Evolutionary conservation across 2,797 vertebrate genomes (phyloP).

Genomic region (Phoxinus dragarum): DNA sequence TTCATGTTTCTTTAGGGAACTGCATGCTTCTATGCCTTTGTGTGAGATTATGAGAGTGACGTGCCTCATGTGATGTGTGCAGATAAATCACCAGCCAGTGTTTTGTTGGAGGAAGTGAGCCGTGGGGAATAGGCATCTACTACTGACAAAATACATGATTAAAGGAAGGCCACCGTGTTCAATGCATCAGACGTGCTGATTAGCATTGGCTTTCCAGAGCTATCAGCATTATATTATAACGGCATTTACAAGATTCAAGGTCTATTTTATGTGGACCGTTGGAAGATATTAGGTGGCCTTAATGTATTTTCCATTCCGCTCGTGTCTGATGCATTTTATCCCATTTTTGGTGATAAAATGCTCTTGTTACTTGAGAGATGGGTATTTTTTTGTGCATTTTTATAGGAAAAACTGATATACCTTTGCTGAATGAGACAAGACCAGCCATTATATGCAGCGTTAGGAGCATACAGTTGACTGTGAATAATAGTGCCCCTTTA

Average conservation of each 20-base stretch:
- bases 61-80: slow-evolving; percentile 48
- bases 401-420: slow-evolving; percentile 31
- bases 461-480: slow-evolving; percentile 1
- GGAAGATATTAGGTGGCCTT: slow-evolving; percentile 31
- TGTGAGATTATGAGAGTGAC: slow-evolving; percentile 49
- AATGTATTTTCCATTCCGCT: slow-evolving; percentile 44
- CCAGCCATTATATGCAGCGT: slow-evolving; percentile 17
- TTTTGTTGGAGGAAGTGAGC: slow-evolving; percentile 56
- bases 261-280: slow-evolving; percentile 24
- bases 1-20: slow-evolving; percentile 47
- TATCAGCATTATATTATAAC: slow-evolving; percentile 49
- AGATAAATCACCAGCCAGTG: slow-evolving; percentile 58
- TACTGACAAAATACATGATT: slow-evolving; percentile 50
- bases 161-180: slow-evolving; percentile 20
- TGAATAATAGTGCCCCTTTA: slow-evolving; percentile 35
- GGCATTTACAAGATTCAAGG: slow-evolving; percentile 28
- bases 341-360: slow-evolving; percentile 48
- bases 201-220: slow-evolving; percentile 36
- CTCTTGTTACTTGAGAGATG: background rate
- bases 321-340: slow-evolving; percentile 35
- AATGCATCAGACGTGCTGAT: slow-evolving; percentile 2
- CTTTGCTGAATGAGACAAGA: slow-evolving; percentile 19
- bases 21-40: slow-evolving; percentile 44
- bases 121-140: slow-evolving; percentile 45
- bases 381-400: background rate